These are phyloP conservation scores for Drosophila asahinai DNA, from an alignment of 1,140 invertebrate species.

Conservation along the genomic window DNA sequence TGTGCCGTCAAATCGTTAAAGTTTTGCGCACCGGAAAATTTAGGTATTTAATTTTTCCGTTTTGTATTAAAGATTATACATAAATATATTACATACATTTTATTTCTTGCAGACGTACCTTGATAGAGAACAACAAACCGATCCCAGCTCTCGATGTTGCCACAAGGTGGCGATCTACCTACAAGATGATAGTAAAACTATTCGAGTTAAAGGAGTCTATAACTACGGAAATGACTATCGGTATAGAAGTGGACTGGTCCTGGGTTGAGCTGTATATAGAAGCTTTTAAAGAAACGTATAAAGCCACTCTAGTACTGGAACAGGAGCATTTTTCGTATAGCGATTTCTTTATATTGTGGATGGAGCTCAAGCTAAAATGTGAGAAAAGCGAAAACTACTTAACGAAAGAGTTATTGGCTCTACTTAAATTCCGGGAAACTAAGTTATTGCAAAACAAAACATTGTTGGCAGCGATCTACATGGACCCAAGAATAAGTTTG, in stretches of 20 bases:
- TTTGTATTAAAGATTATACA: background rate
- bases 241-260: constrained; percentile 12
- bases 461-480: constrained; percentile 22
- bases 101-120: constrained; percentile 21
- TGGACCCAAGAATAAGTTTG: no score
- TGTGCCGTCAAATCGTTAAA: constrained; percentile 15
- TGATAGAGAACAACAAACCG: constrained; percentile 24
- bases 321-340: constrained; percentile 3
- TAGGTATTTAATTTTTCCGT: constrained; percentile 1
- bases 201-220: no score
- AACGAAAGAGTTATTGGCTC: constrained; percentile 3
- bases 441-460: constrained; percentile 32
- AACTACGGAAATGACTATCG: background rate
- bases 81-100: background rate
- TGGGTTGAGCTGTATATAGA: constrained; percentile 16
- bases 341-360: constrained; percentile 19
- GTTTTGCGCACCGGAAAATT: constrained; percentile 8
- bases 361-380: constrained; percentile 29
- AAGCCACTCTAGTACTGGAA: constrained; percentile 15
- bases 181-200: constrained; percentile 5
- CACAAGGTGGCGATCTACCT: constrained; percentile 15
- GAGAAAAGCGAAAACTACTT: constrained; percentile 22
- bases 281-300: constrained; percentile 4
- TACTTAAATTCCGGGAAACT: constrained; percentile 11
- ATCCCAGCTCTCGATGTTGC: constrained; percentile 19